Conservation (phyloP, 2,888 invertebrate genomes). For the Selenia dentaria region DNA sequence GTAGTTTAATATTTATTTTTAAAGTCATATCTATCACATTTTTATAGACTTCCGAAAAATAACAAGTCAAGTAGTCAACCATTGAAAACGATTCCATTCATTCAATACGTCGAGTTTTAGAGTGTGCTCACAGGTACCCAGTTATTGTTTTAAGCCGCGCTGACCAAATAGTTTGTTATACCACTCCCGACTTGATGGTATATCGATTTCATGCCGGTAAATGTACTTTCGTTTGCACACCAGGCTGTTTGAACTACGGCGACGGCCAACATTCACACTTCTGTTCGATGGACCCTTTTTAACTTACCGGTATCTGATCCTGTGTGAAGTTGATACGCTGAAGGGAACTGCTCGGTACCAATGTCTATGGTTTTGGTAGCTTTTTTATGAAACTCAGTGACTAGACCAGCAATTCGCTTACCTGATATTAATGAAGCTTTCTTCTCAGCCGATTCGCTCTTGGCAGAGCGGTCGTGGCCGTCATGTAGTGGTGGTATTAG, state of each 20-base stretch:
- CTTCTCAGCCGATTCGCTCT: too few relatives aligned
- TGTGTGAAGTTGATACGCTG: too few relatives aligned
- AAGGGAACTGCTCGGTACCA: too few relatives aligned
- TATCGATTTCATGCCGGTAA: conserved; percentile 51
- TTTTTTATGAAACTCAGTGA: too few relatives aligned
- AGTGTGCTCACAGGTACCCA: conserved; percentile 6
- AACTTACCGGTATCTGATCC: conserved; percentile 16
- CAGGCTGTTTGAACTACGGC: conserved; percentile 39
- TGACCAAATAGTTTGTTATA: conserved; percentile 24
- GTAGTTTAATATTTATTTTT: not conserved
- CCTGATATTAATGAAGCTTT: too few relatives aligned
- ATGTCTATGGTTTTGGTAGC: too few relatives aligned
- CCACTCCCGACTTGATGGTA: conserved; percentile 28
- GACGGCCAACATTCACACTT: conserved; percentile 56
- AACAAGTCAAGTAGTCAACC: not conserved
- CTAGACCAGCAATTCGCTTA: too few relatives aligned
- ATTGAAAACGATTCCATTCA: conserved; percentile 10
- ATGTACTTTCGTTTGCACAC: conserved; percentile 39
- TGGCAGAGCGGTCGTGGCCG: too few relatives aligned
- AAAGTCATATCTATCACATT: not conserved
- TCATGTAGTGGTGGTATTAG: too few relatives aligned
- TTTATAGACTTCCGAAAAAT: conserved; percentile 1
- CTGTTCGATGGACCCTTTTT: conserved; percentile 39
- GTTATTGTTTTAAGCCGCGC: conserved; percentile 24
- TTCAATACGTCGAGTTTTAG: not conserved